A percentile compares a stretch with the other conserved stretches of the same genome.
Evolutionary conservation across 2,113 vertebrate genomes (phyloP).

Genomic region (Eleginops maclovinus): DNA sequence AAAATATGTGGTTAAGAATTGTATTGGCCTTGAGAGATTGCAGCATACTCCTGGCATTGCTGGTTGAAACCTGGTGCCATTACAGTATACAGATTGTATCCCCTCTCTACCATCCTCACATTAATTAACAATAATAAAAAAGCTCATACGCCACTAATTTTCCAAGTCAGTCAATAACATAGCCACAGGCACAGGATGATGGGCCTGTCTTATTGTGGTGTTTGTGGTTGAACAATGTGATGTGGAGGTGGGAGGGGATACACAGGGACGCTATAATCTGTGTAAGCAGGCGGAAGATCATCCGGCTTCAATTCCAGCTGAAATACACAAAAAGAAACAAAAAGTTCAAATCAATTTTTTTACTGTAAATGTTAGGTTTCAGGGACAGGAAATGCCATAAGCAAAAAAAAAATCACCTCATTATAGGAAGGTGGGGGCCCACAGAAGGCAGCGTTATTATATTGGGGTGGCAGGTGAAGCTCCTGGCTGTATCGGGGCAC

Average conservation of each 20-base stretch:
- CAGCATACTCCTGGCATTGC: neutral
- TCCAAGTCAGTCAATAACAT: too few relatives aligned
- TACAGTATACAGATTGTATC: neutral
- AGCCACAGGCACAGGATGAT: neutral
- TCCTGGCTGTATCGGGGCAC: slow-evolving; percentile 49
- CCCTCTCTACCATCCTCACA: neutral
- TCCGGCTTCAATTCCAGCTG: slow-evolving; percentile 72
- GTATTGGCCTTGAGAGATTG: neutral
- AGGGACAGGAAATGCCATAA: neutral
- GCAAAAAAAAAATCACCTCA: slow-evolving; percentile 59
- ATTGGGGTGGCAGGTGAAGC: slow-evolving; percentile 29
- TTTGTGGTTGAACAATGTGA: slow-evolving; percentile 24
- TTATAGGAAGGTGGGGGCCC: slow-evolving; percentile 72
- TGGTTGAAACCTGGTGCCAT: neutral
- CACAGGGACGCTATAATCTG: slow-evolving; percentile 45
- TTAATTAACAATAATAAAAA: neutral
- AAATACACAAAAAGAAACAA: slow-evolving; percentile 35
- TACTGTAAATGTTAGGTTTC: neutral
- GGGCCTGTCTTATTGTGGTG: slow-evolving; percentile 20
- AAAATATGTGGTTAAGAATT: slow-evolving; percentile 19
- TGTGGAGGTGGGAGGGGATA: slow-evolving; percentile 12
- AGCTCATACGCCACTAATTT: slow-evolving; percentile 9
- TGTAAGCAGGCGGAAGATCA: slow-evolving; percentile 69
- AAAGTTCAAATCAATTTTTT: neutral
- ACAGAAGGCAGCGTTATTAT: slow-evolving; percentile 20